A percentile compares a stretch with the other conserved stretches of the same genome.
Evolutionary conservation across 23 tunicate genomes (phyloP).

Genomic region (Aplidium turbinatum): DNA sequence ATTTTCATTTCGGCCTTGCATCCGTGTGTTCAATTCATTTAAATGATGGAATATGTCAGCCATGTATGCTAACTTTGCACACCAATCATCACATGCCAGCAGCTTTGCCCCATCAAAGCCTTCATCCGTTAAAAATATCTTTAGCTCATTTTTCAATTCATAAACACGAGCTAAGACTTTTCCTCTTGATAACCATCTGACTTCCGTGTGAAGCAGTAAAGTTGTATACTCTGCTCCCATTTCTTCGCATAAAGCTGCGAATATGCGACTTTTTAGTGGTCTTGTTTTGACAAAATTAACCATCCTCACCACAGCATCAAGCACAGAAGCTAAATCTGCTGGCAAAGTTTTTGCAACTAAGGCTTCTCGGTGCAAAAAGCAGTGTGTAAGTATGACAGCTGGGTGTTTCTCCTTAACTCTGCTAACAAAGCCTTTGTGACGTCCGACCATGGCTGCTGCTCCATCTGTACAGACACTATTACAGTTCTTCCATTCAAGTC

Average conservation of each 20-base stretch:
- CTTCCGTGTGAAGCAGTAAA: slow-evolving; percentile 25
- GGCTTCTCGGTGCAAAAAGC: slow-evolving; percentile 47
- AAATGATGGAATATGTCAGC: slow-evolving; percentile 38
- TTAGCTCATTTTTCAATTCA: slow-evolving; percentile 22
- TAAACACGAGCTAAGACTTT: slow-evolving; percentile 36
- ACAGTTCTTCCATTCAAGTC: slow-evolving; percentile 33
- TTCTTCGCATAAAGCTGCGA: slow-evolving; percentile 33
- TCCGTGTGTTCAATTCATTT: slow-evolving; percentile 16
- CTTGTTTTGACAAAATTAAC: slow-evolving; percentile 44
- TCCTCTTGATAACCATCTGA: slow-evolving; percentile 23
- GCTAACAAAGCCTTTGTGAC: slow-evolving; percentile 29
- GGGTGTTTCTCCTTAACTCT: slow-evolving; percentile 16
- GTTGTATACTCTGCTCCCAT: slow-evolving; percentile 38
- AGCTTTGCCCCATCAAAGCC: slow-evolving; percentile 1
- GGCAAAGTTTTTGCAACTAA: slow-evolving; percentile 42
- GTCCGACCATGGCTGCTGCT: slow-evolving; percentile 34
- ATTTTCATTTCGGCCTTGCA: too few species aligned
- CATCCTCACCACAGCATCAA: slow-evolving; percentile 13
- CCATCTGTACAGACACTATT: slow-evolving; percentile 29
- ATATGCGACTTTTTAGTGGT: slow-evolving; percentile 44
- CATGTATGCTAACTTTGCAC: slow-evolving; percentile 56
- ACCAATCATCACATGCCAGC: slow-evolving; percentile 44
- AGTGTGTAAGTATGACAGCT: slow-evolving; percentile 11
- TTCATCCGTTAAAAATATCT: slow-evolving; percentile 25
- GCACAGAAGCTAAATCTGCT: slow-evolving; percentile 23